Evolutionary conservation across 1,140 invertebrate species (phyloP).

Genomic region (Diploscapter pachys): DNA sequence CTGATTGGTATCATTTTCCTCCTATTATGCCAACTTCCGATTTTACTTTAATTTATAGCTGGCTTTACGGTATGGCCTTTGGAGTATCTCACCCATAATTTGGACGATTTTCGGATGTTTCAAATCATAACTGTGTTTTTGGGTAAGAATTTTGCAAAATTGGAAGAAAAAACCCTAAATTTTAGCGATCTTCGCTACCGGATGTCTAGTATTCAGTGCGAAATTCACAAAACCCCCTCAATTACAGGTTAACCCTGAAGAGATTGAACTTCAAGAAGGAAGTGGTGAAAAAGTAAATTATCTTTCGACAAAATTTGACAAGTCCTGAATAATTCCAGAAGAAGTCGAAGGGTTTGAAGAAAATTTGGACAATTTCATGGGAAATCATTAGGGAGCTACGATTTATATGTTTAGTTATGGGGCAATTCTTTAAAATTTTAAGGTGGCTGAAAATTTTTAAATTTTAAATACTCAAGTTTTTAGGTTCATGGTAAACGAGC

Average conservation of each 20-base stretch:
- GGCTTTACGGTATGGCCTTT: conserved; percentile 41
- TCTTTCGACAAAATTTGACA: conserved; percentile 3
- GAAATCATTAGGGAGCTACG: conserved; percentile 34
- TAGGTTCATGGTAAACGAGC: conserved; percentile 35
- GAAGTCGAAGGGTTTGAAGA: conserved; percentile 21
- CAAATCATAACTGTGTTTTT: conserved; percentile 45
- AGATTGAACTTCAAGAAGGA: conserved; percentile 22
- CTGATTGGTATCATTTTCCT: conserved; percentile 45
- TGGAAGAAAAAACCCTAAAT: not conserved
- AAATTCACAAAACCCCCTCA: conserved; percentile 54
- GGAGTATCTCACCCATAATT: conserved; percentile 23
- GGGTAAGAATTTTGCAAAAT: too few relatives aligned
- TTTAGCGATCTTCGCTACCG: conserved; percentile 47
- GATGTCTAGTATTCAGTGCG: conserved; percentile 49
- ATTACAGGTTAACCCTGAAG: conserved; percentile 26
- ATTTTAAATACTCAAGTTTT: conserved; percentile 16
- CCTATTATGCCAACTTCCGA: conserved; percentile 43
- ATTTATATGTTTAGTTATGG: conserved; percentile 37
- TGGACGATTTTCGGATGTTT: conserved; percentile 43
- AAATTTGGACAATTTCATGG: conserved; percentile 20
- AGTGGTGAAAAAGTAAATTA: not conserved
- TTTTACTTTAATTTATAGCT: conserved; percentile 42
- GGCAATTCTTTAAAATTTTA: conserved; percentile 33
- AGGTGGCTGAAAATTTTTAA: not conserved
- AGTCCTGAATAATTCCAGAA: not conserved